phyloP scores from a whole-genome alignment of 2,888 invertebrate genomes.

The Celastrina argiolus region DNA sequence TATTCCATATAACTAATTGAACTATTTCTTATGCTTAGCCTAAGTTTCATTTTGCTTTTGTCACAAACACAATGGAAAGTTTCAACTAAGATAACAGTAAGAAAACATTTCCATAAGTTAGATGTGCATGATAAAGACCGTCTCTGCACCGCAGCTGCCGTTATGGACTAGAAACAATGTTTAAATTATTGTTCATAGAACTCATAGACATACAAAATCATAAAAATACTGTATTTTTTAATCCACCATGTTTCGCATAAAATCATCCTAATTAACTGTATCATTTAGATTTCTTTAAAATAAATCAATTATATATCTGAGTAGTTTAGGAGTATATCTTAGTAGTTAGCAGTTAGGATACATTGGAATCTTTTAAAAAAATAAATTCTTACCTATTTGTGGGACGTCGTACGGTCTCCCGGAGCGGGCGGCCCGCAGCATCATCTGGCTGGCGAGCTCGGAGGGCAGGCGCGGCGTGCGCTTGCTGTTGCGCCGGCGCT shows the following conservation, averaged over 20 bases:
- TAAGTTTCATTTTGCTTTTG: slow-evolving; percentile 8
- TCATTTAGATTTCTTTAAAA: too few relatives aligned
- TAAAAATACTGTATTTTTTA: too few relatives aligned
- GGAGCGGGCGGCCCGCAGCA: slow-evolving; percentile 86
- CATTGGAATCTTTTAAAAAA: too few relatives aligned
- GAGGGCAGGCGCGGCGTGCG: slow-evolving; percentile 67
- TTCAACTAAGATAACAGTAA: slow-evolving; percentile 4
- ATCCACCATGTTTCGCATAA: too few relatives aligned
- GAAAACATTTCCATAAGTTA: slow-evolving; percentile 20
- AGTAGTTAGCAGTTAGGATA: too few relatives aligned
- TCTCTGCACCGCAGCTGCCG: neutral
- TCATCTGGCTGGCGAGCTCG: slow-evolving; percentile 85
- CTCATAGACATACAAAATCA: too few relatives aligned
- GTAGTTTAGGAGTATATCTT: too few relatives aligned
- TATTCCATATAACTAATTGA: neutral
- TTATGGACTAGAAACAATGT: too few relatives aligned
- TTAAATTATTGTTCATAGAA: too few relatives aligned
- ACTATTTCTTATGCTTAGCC: neutral
- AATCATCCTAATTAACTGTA: too few relatives aligned
- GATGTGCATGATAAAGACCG: slow-evolving; percentile 11
- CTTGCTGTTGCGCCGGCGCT: slow-evolving; percentile 52
- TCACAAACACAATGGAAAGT: slow-evolving; percentile 12
- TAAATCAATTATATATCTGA: too few relatives aligned
- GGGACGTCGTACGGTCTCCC: slow-evolving; percentile 90
- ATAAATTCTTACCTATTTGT: slow-evolving; percentile 86